phyloP scores from a whole-genome alignment of 2,888 invertebrate species.

The Eulithis testata region DNA sequence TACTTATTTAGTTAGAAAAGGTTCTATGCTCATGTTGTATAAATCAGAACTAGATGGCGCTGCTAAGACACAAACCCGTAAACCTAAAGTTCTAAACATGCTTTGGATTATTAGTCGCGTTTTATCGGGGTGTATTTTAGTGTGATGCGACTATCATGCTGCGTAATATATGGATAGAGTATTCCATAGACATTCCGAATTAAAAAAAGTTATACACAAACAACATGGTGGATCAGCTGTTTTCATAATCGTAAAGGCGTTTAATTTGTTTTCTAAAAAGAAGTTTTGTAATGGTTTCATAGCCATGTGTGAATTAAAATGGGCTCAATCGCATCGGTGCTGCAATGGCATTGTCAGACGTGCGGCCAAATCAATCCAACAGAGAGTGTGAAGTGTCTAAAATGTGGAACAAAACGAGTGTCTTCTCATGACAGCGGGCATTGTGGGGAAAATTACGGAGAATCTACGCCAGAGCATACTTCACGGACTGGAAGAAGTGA shows the following conservation, averaged over 20 bases:
- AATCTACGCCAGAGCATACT: slow-evolving; percentile 76
- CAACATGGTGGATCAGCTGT: slow-evolving; percentile 87
- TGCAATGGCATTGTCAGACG: slow-evolving; percentile 96
- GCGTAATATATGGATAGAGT: no score
- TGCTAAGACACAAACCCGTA: no score
- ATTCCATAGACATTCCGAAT: no score
- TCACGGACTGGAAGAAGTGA: slow-evolving; percentile 75
- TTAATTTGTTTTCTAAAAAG: slow-evolving; percentile 76
- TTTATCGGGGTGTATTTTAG: no score
- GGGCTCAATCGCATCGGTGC: slow-evolving; percentile 97
- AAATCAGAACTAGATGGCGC: no score
- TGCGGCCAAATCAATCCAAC: slow-evolving; percentile 96
- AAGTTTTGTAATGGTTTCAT: slow-evolving; percentile 79
- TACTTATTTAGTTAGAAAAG: no score
- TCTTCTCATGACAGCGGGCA: slow-evolving; percentile 83
- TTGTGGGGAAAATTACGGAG: slow-evolving; percentile 69
- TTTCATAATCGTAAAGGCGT: slow-evolving; percentile 73
- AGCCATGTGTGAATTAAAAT: slow-evolving; percentile 87
- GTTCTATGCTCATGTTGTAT: no score
- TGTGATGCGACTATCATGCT: no score
- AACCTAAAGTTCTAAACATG: no score
- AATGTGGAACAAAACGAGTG: slow-evolving; percentile 90
- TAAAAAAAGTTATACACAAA: slow-evolving; percentile 80
- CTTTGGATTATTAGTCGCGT: no score
- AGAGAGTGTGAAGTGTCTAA: slow-evolving; percentile 92